Base-by-base conservation (phyloP, 2,797 vertebrate species). In the Pogoniulus pusillus region DNA sequence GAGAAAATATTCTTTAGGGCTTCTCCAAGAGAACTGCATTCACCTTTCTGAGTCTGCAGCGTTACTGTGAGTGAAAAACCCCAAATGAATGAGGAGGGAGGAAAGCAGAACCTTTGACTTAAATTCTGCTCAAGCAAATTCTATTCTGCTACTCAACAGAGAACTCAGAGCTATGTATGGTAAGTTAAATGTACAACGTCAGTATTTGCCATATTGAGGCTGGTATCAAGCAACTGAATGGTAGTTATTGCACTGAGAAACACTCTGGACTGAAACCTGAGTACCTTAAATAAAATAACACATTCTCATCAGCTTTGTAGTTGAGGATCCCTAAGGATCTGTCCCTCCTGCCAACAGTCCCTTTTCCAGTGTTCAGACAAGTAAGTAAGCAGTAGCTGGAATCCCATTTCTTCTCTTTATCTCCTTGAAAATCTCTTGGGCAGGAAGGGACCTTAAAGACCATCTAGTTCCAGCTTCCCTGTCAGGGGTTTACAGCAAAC, bases 271-370 rank as follows among this genome's bases (percentile, higher is more conserved):
- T 11, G 32, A 7, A 54, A 51, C n/a, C n/a, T 62, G 55, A 23
- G 18, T 19, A 4, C 30, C 2, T 15, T 4, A 51, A 16, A 9
- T 51, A 9, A 66, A 79, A 27, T 2, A 62, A 5, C 47, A 37
- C 58, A 10, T 22, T 4, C 16, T 4, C 98, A 7, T 99, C 98
- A 1, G 96, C 98, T 91, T 98, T 99, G 95, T 98, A 98, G 93
- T 95, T 98, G 80, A 99, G 97, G 29, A 97, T 98, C 35, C 99
- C 99, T 0, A 97, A 97, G 89, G 98, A 99, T 99, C 99, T 32
- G 99, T 99, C 97, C 26, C 24, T 64, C 32, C 70, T 68, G 35
- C 58, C 66, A 65, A n/a, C 12, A 49, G 23, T 24, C 23, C 24
- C 23, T 41, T 17, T 41, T 41, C 41, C 47, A 49, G 47, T 13